phyloP scores from a whole-genome alignment of 1,140 invertebrate genomes.

The Drepana arcuata region DNA sequence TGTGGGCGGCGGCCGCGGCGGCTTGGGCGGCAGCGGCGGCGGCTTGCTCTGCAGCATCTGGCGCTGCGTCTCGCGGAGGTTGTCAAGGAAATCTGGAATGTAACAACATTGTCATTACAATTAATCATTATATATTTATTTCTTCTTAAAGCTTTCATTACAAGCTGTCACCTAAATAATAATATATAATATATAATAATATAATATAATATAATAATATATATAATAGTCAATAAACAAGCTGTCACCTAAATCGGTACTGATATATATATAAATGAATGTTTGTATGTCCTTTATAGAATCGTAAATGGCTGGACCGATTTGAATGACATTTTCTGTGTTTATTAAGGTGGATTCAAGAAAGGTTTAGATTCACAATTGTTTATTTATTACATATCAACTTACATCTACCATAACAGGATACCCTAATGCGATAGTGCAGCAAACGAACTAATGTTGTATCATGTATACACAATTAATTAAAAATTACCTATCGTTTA shows the following conservation, averaged over 20 bases:
- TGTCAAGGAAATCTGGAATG: constrained; percentile 44
- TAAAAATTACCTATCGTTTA: too few relatives aligned
- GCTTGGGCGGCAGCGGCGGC: constrained; percentile 18
- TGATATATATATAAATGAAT: background rate
- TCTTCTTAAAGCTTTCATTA: too few relatives aligned
- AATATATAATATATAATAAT: background rate
- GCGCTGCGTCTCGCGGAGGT: constrained; percentile 45
- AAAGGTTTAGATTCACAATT: too few relatives aligned
- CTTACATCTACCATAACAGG: too few relatives aligned
- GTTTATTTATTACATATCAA: too few relatives aligned
- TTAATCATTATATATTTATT: background rate
- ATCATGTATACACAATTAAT: too few relatives aligned
- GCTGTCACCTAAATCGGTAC: background rate
- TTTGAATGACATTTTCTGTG: too few relatives aligned
- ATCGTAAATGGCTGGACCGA: too few relatives aligned
- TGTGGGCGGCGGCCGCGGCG: constrained; percentile 22
- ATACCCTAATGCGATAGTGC: too few relatives aligned
- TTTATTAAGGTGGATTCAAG: too few relatives aligned
- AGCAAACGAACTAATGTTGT: too few relatives aligned
- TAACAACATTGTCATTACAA: too few relatives aligned
- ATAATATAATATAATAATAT: background rate
- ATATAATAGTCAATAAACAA: background rate
- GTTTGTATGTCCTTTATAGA: background rate
- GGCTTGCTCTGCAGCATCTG: constrained; percentile 17
- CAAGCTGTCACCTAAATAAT: background rate